Evolutionary conservation across 2,113 vertebrate species (phyloP).

Genomic region (Riparia riparia): DNA sequence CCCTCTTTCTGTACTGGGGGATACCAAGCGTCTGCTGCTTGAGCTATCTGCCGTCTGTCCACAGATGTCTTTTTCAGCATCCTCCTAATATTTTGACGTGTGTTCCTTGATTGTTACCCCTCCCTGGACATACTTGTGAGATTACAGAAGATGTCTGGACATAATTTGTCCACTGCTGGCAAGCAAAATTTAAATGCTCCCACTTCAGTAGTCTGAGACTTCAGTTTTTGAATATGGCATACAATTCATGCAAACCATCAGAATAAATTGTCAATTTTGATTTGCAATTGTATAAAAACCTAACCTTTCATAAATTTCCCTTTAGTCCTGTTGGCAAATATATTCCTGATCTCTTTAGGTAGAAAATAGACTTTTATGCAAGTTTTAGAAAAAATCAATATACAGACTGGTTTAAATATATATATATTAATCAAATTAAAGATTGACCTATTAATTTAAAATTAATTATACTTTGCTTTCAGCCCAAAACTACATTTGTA

Average conservation of each 20-base stretch:
- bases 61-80: not conserved
- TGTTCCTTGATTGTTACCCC: not conserved
- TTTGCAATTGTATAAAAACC: not conserved
- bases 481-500: not conserved
- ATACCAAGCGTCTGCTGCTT: not conserved
- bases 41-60: not conserved
- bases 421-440: not conserved
- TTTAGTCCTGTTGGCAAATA: not conserved
- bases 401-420: not conserved
- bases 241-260: not conserved
- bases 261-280: not conserved
- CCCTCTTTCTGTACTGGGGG: not conserved
- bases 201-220: not conserved
- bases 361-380: not conserved
- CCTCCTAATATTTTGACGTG: not conserved
- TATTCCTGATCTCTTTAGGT: not conserved
- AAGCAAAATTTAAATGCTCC: accelerated
- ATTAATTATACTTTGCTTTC: not conserved
- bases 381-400: not conserved
- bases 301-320: not conserved
- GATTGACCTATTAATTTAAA: not conserved
- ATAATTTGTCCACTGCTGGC: not conserved
- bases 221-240: not conserved
- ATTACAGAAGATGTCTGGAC: not conserved
- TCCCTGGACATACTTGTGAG: not conserved